Conservation (phyloP, 1,140 invertebrate species). For the Conus betulinus region DNA sequence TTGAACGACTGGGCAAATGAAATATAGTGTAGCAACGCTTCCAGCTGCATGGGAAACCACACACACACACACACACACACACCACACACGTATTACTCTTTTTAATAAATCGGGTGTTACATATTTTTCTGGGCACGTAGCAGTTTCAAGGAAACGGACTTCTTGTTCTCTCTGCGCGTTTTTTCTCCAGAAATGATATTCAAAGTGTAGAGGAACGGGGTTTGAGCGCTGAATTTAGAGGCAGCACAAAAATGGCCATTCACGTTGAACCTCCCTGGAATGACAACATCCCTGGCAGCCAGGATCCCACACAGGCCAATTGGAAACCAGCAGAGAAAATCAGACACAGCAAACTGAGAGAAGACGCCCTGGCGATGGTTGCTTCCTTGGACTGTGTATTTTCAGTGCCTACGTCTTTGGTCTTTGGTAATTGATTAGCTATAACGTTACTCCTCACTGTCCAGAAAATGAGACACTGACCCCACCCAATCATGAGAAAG, state of each 20-base stretch:
- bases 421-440: neutral
- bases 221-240: neutral
- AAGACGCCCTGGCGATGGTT: neutral
- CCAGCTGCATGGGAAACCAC: too few species aligned
- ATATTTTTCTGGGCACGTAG: too few species aligned
- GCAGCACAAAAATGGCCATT: neutral
- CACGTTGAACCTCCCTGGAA: constrained; percentile 11
- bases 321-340: neutral
- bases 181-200: neutral
- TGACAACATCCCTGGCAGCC: neutral
- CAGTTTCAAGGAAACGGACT: too few species aligned
- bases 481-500: constrained; percentile 1
- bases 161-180: neutral
- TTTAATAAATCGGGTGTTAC: too few species aligned
- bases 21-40: too few species aligned
- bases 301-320: neutral
- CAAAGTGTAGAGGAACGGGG: constrained; percentile 1
- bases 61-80: too few species aligned
- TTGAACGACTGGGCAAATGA: too few species aligned
- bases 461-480: constrained; percentile 16
- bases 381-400: neutral
- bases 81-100: too few species aligned
- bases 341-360: neutral
- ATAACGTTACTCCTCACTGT: neutral
- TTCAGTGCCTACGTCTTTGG: neutral